A percentile compares a stretch with the other conserved stretches of the same genome.
These are phyloP conservation scores for Catamblyrhynchus diadema DNA, from an alignment of 2,797 vertebrate species.

Conservation along the genomic window DNA sequence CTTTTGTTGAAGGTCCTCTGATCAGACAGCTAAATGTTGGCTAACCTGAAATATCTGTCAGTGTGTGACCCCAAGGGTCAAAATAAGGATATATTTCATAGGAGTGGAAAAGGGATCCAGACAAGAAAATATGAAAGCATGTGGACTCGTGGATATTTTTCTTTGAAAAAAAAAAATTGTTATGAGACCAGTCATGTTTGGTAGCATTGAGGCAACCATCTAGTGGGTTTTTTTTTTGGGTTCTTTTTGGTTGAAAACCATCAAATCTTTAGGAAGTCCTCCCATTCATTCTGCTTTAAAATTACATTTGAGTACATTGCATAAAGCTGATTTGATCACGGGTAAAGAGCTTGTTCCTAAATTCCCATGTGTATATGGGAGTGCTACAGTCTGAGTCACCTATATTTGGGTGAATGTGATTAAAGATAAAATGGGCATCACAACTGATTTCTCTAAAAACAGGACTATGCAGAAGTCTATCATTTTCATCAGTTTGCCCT, in stretches of 20 bases:
- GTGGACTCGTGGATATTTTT: neutral
- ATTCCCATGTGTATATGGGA: neutral
- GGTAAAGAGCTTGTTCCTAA: neutral
- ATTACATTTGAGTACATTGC: neutral
- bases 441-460: neutral
- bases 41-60: neutral
- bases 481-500: neutral
- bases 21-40: neutral
- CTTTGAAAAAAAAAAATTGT: neutral
- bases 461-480: neutral
- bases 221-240: neutral
- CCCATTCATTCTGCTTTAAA: neutral
- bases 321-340: neutral
- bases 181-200: neutral
- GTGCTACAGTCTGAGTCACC: neutral
- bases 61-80: neutral
- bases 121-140: neutral
- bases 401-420: neutral
- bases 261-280: neutral
- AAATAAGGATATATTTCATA: neutral
- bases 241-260: neutral
- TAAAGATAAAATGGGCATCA: neutral
- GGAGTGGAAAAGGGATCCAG: neutral
- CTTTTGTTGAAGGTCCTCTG: conserved; percentile 4
- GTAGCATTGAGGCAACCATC: neutral